phyloP scores from a whole-genome alignment of 2,888 invertebrate genomes.

The Oegoconia quadripuncta region DNA sequence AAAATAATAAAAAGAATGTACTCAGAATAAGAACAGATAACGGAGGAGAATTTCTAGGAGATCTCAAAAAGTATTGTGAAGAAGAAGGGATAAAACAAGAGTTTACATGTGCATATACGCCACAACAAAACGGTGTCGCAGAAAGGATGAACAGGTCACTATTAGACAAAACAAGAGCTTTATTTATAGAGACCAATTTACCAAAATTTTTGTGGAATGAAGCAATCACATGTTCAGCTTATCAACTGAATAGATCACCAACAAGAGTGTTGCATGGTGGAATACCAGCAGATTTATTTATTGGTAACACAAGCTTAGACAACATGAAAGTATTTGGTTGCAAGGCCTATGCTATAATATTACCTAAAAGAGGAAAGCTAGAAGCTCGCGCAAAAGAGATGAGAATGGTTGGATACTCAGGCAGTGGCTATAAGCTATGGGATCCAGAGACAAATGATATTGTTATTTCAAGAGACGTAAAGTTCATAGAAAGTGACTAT shows the following conservation, averaged over 20 bases:
- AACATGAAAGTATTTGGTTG: conserved; percentile 15
- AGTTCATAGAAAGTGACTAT: conserved; percentile 8
- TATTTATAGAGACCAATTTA: conserved; percentile 15
- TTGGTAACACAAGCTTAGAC: conserved; percentile 2
- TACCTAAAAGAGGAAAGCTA: conserved; percentile 14
- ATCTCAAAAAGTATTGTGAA: conserved; percentile 8
- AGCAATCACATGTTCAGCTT: conserved; percentile 16
- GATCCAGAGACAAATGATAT: conserved; percentile 10
- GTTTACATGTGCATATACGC: conserved; percentile 9
- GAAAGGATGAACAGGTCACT: conserved; percentile 13
- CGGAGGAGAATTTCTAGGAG: conserved; percentile 13
- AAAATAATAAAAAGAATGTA: too few relatives aligned
- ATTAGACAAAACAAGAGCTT: conserved; percentile 10
- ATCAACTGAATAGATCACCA: conserved; percentile 18
- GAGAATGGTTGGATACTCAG: conserved; percentile 16
- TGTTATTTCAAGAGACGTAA: conserved; percentile 8
- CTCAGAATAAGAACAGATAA: conserved; percentile 19
- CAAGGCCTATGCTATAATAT: conserved; percentile 10
- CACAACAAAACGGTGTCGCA: conserved; percentile 12
- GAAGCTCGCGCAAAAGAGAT: conserved; percentile 13
- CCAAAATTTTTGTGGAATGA: conserved; percentile 21
- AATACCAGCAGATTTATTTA: conserved; percentile 5
- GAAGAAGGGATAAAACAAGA: conserved; percentile 12
- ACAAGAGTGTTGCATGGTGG: conserved; percentile 12
- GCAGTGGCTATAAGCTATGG: conserved; percentile 15